Evolutionary conservation across 2,888 invertebrate genomes (phyloP), one percentile per base, ranked within the genome.

Genomic region (Crepidodera aurea): DNA sequence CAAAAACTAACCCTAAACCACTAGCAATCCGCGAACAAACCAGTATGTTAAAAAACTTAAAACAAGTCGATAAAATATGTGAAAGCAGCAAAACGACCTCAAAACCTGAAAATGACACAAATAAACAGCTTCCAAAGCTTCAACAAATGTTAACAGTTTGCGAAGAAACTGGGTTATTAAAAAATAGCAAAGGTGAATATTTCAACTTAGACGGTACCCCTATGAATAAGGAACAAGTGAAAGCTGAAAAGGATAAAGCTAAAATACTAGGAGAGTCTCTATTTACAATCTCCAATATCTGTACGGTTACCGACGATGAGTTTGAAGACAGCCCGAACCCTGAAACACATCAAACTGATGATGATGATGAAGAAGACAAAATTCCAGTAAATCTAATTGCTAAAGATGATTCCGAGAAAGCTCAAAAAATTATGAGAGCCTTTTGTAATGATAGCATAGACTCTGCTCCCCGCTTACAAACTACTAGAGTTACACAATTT

Each of bases 101-200:
- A n/a, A n/a, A n/a, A n/a, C n/a, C n/a, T n/a, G n/a, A n/a, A n/a
- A n/a, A n/a, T n/a, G n/a, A n/a, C n/a, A n/a, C n/a, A n/a, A n/a
- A n/a, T n/a, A n/a, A n/a, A n/a, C n/a, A n/a, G 32, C 4, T 10
- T 4, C 32, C 32, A 32, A 32, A 12, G 15, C 18, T 27, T 8
- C 40, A 8, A 13, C 10, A 19, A 13, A 40, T n/a, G 18, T 6
- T 34, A 19, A 53, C 15, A 27, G 29, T 62, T 25, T 64, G 63
- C 18, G 44, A 48, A 16, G 51, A 55, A 51, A 64, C 63, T 5
- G 60, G 63, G 5, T 29, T 60, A 27, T 56, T 60, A 10, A 60
- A 44, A n/a, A 56, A 64, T 15, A 51, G 51, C 16, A 15, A 50
- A 8, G 51, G 51, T 6, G 19, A 60, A 39, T 60, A 56, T 37